Conservation (phyloP, 2,888 invertebrate species). For the Prosapia bicincta region DNA sequence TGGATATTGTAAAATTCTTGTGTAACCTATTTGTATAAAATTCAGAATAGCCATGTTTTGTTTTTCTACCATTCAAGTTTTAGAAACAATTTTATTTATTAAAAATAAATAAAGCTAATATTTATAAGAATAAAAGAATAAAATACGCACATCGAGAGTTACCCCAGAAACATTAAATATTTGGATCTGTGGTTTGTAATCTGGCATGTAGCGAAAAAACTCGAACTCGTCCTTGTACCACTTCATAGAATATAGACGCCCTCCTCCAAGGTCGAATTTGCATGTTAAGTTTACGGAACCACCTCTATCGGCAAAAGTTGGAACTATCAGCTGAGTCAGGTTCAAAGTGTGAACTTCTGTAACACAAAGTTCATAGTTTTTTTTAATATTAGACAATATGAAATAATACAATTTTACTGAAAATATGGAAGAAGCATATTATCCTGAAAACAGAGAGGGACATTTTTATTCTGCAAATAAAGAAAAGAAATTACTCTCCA, state of each 20-base stretch:
- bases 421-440: too few species aligned
- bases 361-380: too few species aligned
- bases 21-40: too few species aligned
- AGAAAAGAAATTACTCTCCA: too few species aligned
- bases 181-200: constrained; percentile 35
- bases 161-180: constrained; percentile 38
- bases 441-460: background rate
- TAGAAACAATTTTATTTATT: too few species aligned
- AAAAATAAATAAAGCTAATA: too few species aligned
- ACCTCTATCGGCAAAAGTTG: constrained; percentile 37
- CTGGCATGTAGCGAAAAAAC: constrained; percentile 41
- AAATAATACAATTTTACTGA: too few species aligned
- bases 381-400: too few species aligned
- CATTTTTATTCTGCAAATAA: background rate
- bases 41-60: too few species aligned
- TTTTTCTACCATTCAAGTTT: too few species aligned
- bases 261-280: constrained; percentile 36
- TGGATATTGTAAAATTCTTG: too few species aligned
- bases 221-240: constrained; percentile 42
- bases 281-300: constrained; percentile 37
- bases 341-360: constrained; percentile 34
- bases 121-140: too few species aligned
- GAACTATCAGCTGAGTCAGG: constrained; percentile 37
- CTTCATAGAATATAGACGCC: constrained; percentile 40
- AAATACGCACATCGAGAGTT: constrained; percentile 38